These are phyloP conservation scores for Nomada lathburiana DNA, from an alignment of 2,888 invertebrate species.

Conservation along the genomic window DNA sequence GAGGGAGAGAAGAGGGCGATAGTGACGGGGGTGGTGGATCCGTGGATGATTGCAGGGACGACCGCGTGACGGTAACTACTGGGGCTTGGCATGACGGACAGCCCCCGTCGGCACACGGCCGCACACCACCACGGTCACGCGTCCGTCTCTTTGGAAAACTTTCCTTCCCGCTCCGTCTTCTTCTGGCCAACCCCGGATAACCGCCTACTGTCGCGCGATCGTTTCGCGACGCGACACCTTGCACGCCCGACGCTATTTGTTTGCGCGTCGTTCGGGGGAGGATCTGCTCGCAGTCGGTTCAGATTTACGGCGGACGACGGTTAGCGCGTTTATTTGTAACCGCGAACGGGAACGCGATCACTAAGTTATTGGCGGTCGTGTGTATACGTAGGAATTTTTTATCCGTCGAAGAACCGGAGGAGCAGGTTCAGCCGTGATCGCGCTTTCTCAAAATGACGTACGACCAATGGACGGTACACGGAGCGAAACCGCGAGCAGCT, in stretches of 20 bases:
- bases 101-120: slow-evolving; percentile 66
- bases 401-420: no score
- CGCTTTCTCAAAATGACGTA: slow-evolving; percentile 16
- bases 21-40: slow-evolving; percentile 70
- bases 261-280: slow-evolving; percentile 51
- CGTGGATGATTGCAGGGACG: slow-evolving; percentile 78
- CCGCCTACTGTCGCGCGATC: slow-evolving; percentile 59
- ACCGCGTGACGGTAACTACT: slow-evolving; percentile 83
- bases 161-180: slow-evolving; percentile 52
- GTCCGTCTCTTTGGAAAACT: slow-evolving; percentile 74
- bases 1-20: slow-evolving; percentile 50
- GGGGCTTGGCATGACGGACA: slow-evolving; percentile 78
- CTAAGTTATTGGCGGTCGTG: neutral
- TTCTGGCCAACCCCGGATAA: slow-evolving; percentile 29
- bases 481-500: slow-evolving; percentile 5
- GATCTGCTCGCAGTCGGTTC: slow-evolving; percentile 25
- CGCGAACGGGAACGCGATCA: neutral
- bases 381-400: no score
- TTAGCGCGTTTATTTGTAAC: slow-evolving; percentile 33
- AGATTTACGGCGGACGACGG: slow-evolving; percentile 34
- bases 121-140: slow-evolving; percentile 73
- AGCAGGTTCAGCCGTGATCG: neutral
- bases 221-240: slow-evolving; percentile 68
- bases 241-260: slow-evolving; percentile 57
- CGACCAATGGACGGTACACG: neutral